phyloP scores from a whole-genome alignment of 2,113 vertebrate species.

The Daubentonia madagascariensis region DNA sequence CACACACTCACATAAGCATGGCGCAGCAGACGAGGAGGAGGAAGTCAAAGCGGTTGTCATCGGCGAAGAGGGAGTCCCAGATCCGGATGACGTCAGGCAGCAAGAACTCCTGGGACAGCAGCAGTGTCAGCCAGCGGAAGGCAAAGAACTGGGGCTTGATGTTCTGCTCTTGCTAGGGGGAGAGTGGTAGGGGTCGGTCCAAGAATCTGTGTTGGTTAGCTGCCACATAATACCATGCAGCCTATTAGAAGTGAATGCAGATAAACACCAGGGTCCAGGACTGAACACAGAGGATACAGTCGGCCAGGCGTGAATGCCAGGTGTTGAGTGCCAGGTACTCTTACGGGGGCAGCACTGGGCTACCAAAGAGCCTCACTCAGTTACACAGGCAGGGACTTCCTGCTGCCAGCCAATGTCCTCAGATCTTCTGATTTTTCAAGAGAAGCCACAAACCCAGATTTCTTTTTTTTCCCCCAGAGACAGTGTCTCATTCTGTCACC shows the following conservation, averaged over 20 bases:
- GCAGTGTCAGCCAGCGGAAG: slow-evolving; percentile 97
- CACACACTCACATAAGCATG: slow-evolving; percentile 94
- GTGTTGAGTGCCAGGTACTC: neutral
- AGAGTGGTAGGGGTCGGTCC: neutral
- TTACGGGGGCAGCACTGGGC: neutral
- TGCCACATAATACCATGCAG: rapidly evolving
- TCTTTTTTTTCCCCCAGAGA: neutral
- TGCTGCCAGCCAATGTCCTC: neutral
- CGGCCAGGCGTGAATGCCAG: neutral
- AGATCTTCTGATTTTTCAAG: neutral
- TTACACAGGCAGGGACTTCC: too few relatives aligned
- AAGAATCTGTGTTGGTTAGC: neutral
- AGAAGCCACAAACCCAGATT: neutral
- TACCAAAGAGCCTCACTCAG: rapidly evolving
- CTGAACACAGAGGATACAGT: rapidly evolving
- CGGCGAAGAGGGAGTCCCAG: slow-evolving; percentile 97
- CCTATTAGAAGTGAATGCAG: neutral
- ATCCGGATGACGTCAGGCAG: slow-evolving; percentile 98
- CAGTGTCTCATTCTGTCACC: neutral
- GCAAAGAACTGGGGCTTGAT: slow-evolving; percentile 99
- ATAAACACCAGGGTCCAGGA: neutral
- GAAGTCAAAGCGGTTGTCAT: slow-evolving; percentile 94
- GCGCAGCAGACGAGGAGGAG: slow-evolving; percentile 97
- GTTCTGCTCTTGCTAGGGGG: slow-evolving; percentile 95
- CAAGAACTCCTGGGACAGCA: slow-evolving; percentile 98